Conservation (phyloP, 64 coral and sea anemone species). For the Acropora tenuis region DNA sequence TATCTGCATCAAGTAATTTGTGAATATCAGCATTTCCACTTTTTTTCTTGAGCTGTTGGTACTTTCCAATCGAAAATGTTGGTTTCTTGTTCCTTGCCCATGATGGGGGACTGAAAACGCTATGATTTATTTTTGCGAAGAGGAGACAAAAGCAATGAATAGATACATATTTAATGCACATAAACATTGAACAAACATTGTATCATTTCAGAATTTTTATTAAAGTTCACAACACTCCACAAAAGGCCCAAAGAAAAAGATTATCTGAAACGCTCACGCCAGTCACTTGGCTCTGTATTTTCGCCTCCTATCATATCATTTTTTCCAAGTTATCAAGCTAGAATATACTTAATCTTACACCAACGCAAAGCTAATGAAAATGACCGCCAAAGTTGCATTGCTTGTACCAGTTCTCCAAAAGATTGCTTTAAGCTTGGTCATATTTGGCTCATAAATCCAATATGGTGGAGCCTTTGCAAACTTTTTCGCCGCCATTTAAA, state of each 20-base stretch:
- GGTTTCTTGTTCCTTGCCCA: conserved; percentile 5
- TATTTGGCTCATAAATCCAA: not conserved
- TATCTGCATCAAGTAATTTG: not conserved
- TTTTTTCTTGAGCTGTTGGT: conserved; percentile 23
- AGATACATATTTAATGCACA: conserved; percentile 39
- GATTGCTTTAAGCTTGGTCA: not conserved
- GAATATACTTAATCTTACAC: not conserved
- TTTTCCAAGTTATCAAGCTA: conserved; percentile 3
- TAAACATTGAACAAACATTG: conserved; percentile 36
- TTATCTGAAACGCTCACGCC: conserved; percentile 27
- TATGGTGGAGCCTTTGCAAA: not conserved
- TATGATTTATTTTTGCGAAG: conserved; percentile 49
- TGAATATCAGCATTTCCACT: not conserved
- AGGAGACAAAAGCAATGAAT: conserved; percentile 35
- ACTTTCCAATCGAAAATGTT: conserved; percentile 16
- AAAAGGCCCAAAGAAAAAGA: conserved; percentile 30
- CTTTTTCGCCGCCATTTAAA: conserved; percentile 45
- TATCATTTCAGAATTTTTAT: conserved; percentile 56
- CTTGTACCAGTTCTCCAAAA: conserved; percentile 18
- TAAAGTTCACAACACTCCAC: not conserved
- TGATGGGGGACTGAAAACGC: conserved; percentile 25
- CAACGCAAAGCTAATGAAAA: conserved; percentile 21
- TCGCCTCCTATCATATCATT: not conserved
- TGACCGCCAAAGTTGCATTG: conserved; percentile 7
- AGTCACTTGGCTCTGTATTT: conserved; percentile 34